Percentiles rank a stretch among this genome's conserved stretches.
These are phyloP conservation scores for Solenopsis invicta DNA, from an alignment of 1,140 invertebrate genomes.

Conservation along the genomic window DNA sequence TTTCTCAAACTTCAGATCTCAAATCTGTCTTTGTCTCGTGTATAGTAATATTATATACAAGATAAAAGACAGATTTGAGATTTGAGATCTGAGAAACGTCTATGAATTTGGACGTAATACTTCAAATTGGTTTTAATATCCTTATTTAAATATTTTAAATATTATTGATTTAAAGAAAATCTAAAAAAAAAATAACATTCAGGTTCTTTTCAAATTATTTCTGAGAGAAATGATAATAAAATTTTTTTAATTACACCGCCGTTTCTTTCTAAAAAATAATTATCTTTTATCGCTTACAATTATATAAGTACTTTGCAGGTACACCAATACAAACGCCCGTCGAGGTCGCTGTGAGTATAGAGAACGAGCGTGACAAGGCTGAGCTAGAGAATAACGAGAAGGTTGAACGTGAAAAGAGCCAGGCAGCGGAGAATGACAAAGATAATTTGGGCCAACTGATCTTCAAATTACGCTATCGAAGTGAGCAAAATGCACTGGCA, in stretches of 20 bases:
- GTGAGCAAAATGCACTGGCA: constrained; percentile 95
- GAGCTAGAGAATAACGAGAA: constrained; percentile 89
- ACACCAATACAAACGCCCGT: constrained; percentile 80
- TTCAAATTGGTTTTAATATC: too few relatives aligned
- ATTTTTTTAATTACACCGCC: background rate
- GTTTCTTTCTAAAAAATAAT: background rate
- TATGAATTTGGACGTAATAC: too few relatives aligned
- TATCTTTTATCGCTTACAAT: background rate
- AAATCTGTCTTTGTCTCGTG: too few relatives aligned
- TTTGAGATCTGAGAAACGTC: too few relatives aligned
- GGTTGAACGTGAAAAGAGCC: constrained; percentile 79
- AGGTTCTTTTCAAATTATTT: too few relatives aligned
- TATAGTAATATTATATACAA: too few relatives aligned
- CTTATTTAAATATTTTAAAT: too few relatives aligned
- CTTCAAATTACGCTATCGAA: constrained; percentile 95
- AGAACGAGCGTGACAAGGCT: constrained; percentile 88
- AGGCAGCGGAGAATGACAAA: constrained; percentile 85
- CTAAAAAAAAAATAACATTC: too few relatives aligned
- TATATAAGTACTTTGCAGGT: constrained; percentile 43
- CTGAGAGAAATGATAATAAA: background rate
- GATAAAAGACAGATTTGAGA: too few relatives aligned
- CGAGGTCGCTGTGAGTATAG: constrained; percentile 82
- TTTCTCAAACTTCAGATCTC: too few relatives aligned
- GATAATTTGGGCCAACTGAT: constrained; percentile 93
- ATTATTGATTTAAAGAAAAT: too few relatives aligned